Evolutionary conservation across 2,888 invertebrate genomes (phyloP).

Genomic region (Salpingus planirostris): DNA sequence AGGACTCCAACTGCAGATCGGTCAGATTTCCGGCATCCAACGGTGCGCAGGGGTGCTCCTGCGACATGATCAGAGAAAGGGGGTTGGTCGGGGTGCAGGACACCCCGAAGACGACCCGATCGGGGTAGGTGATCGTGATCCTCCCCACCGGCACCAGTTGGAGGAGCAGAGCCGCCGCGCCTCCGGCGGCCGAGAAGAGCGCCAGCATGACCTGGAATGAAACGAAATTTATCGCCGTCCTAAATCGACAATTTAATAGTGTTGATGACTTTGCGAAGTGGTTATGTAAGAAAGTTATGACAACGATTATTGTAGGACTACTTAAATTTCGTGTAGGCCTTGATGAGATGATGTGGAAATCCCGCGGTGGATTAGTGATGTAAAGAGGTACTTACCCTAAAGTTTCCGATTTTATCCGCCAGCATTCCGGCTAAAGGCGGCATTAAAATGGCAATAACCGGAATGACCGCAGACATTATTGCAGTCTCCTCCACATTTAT

Average conservation of each 20-base stretch:
- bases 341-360: constrained; percentile 1
- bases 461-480: constrained; percentile 70
- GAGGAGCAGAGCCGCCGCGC: constrained; percentile 56
- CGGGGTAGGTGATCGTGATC: constrained; percentile 56
- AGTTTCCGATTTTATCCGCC: constrained; percentile 73
- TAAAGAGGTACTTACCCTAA: constrained; percentile 51
- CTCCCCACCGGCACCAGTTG: constrained; percentile 64
- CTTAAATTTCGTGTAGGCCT: no score
- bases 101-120: constrained; percentile 50
- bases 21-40: constrained; percentile 35
- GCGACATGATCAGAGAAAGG: constrained; percentile 37
- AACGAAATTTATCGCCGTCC: no score
- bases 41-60: constrained; percentile 46
- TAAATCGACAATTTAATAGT: neutral
- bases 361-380: neutral
- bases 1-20: constrained; percentile 46
- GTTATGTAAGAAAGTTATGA: neutral
- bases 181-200: constrained; percentile 58
- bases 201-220: constrained; percentile 54
- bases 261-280: neutral
- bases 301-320: neutral
- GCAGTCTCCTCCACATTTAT: constrained; percentile 73
- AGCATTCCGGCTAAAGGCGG: constrained; percentile 68
- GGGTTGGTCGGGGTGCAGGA: constrained; percentile 40
- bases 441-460: constrained; percentile 67